These are phyloP conservation scores for Lymantria monacha DNA, from an alignment of 2,888 invertebrate genomes.

Conservation along the genomic window DNA sequence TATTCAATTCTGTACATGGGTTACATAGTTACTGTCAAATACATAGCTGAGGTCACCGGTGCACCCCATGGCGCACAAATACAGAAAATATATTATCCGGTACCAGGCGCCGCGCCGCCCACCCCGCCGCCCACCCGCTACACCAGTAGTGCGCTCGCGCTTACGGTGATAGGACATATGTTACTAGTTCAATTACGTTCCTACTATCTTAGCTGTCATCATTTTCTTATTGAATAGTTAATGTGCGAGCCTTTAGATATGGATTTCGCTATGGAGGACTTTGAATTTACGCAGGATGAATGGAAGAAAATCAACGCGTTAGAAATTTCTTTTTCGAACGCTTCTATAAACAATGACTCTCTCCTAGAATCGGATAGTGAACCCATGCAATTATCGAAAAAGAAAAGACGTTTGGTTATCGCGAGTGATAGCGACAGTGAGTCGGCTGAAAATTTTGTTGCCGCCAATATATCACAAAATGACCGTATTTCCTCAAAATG, in stretches of 20 bases:
- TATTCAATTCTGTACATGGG: conserved; percentile 34
- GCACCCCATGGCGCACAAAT: too few relatives aligned
- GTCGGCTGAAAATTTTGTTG: conserved; percentile 35
- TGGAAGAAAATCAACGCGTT: conserved; percentile 30
- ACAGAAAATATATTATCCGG: conserved; percentile 35
- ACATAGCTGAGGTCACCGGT: conserved; percentile 36
- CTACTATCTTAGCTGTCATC: too few relatives aligned
- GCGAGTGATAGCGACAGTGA: conserved; percentile 34
- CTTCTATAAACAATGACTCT: too few relatives aligned
- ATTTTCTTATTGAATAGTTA: too few relatives aligned
- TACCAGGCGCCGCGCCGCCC: conserved; percentile 11
- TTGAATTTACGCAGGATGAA: conserved; percentile 35
- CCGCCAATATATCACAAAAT: conserved; percentile 33
- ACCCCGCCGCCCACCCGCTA: too few relatives aligned
- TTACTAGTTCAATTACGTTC: too few relatives aligned
- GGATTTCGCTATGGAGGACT: conserved; percentile 23
- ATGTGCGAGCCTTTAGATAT: conserved; percentile 8
- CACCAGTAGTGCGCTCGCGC: too few relatives aligned
- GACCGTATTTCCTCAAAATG: too few relatives aligned
- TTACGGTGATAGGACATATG: too few relatives aligned
- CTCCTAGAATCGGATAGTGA: too few relatives aligned
- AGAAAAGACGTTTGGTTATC: conserved; percentile 34
- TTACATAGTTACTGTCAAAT: conserved; percentile 36
- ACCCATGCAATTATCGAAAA: conserved; percentile 31
- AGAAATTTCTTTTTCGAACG: too few relatives aligned